These are phyloP conservation scores for Enoplosus armatus DNA, from an alignment of 2,797 vertebrate species.

Conservation along the genomic window DNA sequence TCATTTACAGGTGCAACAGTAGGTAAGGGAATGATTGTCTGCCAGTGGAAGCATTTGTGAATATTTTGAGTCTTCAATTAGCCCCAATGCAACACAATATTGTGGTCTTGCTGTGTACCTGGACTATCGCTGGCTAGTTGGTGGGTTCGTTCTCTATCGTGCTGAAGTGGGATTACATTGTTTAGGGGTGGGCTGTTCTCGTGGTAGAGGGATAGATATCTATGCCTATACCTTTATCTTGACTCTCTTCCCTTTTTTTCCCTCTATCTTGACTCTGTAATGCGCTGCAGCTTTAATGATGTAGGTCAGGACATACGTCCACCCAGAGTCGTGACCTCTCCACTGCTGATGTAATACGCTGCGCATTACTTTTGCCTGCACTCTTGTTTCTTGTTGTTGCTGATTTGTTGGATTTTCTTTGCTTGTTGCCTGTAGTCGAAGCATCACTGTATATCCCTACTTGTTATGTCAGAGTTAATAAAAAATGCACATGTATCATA, in stretches of 20 bases:
- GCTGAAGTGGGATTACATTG: not conserved
- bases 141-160: not conserved
- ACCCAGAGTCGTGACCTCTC: not conserved
- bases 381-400: not conserved
- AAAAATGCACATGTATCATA: not conserved
- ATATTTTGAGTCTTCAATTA: not conserved
- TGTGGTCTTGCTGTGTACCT: not conserved
- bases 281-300: slow-evolving; percentile 2
- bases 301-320: not conserved
- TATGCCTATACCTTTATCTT: not conserved
- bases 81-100: not conserved
- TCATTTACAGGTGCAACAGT: not conserved
- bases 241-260: not conserved
- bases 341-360: not conserved
- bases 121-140: not conserved
- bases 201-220: not conserved
- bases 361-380: not conserved
- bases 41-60: not conserved
- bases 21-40: not conserved
- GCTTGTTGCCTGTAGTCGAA: not conserved
- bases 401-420: not conserved
- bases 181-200: not conserved
- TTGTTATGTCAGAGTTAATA: no score
- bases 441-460: not conserved
- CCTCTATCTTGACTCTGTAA: not conserved